Conservation (phyloP, 2,888 invertebrate genomes). For the Meteorus colon region DNA sequence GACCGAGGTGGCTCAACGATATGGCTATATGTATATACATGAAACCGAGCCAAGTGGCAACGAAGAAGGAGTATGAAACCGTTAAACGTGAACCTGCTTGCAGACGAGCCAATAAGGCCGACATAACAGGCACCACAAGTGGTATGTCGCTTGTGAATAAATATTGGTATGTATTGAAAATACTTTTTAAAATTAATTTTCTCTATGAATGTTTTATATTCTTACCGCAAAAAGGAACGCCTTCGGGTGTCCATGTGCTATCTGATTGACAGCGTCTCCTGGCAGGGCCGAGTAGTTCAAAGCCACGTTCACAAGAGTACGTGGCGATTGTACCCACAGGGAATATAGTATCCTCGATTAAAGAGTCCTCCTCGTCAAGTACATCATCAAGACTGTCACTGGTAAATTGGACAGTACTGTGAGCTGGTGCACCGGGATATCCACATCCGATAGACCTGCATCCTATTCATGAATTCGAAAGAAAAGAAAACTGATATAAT, state of each 20-base stretch:
- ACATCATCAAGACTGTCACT: conserved; percentile 63
- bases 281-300: conserved; percentile 92
- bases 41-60: conserved; percentile 45
- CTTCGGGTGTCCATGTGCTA: conserved; percentile 90
- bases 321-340: conserved; percentile 82
- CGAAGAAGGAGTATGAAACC: conserved; percentile 49
- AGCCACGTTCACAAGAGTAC: conserved; percentile 91
- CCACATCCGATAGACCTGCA: conserved; percentile 76
- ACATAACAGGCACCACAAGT: not conserved
- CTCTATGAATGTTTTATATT: conserved; percentile 55
- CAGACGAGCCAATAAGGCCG: conserved; percentile 35
- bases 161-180: not conserved
- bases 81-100: conserved; percentile 54
- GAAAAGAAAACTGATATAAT: conserved; percentile 25
- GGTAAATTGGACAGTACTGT: conserved; percentile 87
- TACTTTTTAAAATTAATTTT: conserved; percentile 1
- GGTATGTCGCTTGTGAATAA: conserved; percentile 11
- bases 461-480: conserved; percentile 43
- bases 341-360: conserved; percentile 75
- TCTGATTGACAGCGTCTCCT: conserved; percentile 83
- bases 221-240: conserved; percentile 96
- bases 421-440: conserved; percentile 94
- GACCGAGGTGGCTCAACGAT: conserved; percentile 65
- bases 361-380: conserved; percentile 70
- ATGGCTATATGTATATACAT: conserved; percentile 43